phyloP scores from a whole-genome alignment of 2,113 vertebrate genomes.

The Pelecanus crispus region DNA sequence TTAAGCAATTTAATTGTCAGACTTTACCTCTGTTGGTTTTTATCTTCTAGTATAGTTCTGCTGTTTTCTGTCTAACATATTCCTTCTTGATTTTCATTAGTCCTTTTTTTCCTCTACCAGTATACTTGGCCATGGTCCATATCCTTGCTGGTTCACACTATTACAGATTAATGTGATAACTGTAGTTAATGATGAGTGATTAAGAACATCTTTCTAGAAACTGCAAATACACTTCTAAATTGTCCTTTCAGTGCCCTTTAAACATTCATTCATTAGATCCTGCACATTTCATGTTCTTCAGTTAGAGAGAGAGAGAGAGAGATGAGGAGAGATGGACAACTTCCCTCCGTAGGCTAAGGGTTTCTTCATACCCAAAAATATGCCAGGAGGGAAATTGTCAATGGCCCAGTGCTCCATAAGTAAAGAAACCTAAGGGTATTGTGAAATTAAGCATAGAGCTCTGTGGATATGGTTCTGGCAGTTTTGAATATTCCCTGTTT shows the following conservation, averaged over 20 bases:
- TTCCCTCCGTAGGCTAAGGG: accelerated
- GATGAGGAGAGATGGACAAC: neutral
- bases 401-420: neutral
- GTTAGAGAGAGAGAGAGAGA: neutral
- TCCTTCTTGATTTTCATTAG: neutral
- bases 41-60: neutral
- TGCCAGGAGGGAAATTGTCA: neutral
- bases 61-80: neutral
- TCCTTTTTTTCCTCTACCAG: neutral
- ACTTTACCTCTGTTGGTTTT: neutral
- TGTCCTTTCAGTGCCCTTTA: constrained; percentile 2
- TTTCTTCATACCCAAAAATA: neutral
- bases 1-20: neutral
- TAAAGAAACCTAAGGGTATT: neutral
- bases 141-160: neutral
- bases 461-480: neutral
- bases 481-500: neutral
- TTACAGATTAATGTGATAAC: neutral
- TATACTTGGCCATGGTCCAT: neutral
- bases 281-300: neutral
- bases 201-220: constrained; percentile 25
- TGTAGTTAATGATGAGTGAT: constrained; percentile 22
- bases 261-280: neutral
- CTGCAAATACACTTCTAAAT: neutral
- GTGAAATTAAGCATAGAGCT: neutral